Evolutionary conservation across 2,888 invertebrate species (phyloP).

Genomic region (Polyploca ridens): DNA sequence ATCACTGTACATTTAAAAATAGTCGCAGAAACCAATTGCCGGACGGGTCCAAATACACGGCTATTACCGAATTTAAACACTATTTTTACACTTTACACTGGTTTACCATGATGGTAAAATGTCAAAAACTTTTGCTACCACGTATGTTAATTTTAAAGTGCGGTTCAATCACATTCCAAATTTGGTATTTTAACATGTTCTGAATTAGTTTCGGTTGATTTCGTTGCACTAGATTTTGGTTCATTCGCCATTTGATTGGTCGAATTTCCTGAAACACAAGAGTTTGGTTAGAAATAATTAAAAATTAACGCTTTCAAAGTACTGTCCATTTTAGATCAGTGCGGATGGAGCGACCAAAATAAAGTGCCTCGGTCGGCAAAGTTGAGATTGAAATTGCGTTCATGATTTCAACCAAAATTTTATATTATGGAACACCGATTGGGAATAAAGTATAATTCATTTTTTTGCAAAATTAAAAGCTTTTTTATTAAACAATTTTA

Average conservation of each 20-base stretch:
- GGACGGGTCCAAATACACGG: conserved; percentile 31
- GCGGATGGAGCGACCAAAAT: conserved; percentile 9
- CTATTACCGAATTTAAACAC: conserved; percentile 18
- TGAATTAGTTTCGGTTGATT: conserved; percentile 54
- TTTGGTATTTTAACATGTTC: conserved; percentile 49
- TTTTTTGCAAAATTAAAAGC: not conserved
- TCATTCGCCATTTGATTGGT: conserved; percentile 50
- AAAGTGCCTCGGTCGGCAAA: not conserved
- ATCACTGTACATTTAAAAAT: conserved; percentile 5
- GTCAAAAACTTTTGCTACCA: not conserved
- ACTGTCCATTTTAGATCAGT: conserved; percentile 9
- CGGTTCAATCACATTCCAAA: conserved; percentile 51
- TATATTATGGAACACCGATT: not conserved
- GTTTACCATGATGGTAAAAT: conserved; percentile 9
- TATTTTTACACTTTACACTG: conserved; percentile 32
- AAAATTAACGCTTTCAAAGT: not conserved
- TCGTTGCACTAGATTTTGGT: conserved; percentile 51
- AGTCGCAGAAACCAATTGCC: conserved; percentile 15
- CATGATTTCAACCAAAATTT: not conserved
- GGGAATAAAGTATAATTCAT: not conserved
- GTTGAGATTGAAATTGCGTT: not conserved
- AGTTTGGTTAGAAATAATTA: conserved; percentile 7
- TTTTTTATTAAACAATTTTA: not conserved
- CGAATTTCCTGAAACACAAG: conserved; percentile 51
- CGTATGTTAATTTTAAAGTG: conserved; percentile 21